A percentile compares a stretch with the other conserved stretches of the same genome.
Evolutionary conservation across 2,113 vertebrate genomes (phyloP).

Genomic region (Catharus minimus): DNA sequence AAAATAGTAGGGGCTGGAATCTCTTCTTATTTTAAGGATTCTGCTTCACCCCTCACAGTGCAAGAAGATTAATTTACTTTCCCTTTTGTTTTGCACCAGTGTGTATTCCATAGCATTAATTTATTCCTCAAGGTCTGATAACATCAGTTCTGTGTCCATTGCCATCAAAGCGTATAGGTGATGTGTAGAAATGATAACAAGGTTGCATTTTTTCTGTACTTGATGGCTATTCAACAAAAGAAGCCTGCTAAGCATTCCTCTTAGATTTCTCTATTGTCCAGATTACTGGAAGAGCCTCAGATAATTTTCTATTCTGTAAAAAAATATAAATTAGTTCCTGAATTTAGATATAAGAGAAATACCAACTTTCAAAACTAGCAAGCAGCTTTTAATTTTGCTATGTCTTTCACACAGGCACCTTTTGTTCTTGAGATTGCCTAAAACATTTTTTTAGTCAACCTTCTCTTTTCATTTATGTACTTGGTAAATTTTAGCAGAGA

Average conservation of each 20-base stretch:
- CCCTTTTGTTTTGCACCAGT: neutral
- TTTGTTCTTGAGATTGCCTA: neutral
- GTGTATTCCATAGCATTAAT: conserved; percentile 22
- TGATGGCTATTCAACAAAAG: conserved; percentile 23
- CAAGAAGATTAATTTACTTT: conserved; percentile 34
- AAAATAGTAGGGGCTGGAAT: neutral
- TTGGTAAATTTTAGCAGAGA: neutral
- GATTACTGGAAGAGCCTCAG: neutral
- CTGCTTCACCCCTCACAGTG: neutral
- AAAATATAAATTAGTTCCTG: neutral
- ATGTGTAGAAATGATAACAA: conserved; percentile 37
- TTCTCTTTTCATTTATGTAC: neutral
- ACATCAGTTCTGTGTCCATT: neutral
- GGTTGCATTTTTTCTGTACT: conserved; percentile 7
- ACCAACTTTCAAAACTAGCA: neutral
- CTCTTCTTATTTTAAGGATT: neutral
- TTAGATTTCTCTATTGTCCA: neutral
- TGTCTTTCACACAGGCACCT: neutral
- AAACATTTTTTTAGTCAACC: neutral
- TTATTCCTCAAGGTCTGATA: conserved; percentile 42
- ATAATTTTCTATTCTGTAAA: neutral
- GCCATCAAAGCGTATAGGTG: neutral
- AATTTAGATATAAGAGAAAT: neutral
- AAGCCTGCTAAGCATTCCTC: conserved; percentile 1
- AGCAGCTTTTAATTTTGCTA: neutral